Conservation (phyloP, 2,888 invertebrate species). For the Flexamia atlantica region DNA sequence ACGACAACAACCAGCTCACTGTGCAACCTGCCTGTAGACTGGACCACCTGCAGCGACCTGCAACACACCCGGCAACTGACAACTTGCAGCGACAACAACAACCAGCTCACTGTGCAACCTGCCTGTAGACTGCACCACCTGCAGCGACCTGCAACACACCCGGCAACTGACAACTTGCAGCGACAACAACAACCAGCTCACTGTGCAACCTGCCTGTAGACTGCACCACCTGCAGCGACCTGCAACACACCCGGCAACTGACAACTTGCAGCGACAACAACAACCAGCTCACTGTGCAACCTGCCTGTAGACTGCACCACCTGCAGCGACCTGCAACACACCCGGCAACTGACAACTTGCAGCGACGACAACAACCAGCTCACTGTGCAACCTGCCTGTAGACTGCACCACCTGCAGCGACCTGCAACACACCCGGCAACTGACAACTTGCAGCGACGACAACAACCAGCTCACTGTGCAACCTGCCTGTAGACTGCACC, state of each 20-base stretch:
- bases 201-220: constrained; percentile 83
- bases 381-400: constrained; percentile 83
- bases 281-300: constrained; percentile 75
- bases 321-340: constrained; percentile 83
- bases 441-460: constrained; percentile 87
- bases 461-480: constrained; percentile 73
- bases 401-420: constrained; percentile 87
- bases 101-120: constrained; percentile 75
- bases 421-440: constrained; percentile 80
- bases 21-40: constrained; percentile 82
- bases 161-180: too few relatives aligned
- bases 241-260: constrained; percentile 79
- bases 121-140: constrained; percentile 86
- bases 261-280: constrained; percentile 86
- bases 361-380: too few relatives aligned
- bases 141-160: constrained; percentile 81
- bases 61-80: constrained; percentile 79
- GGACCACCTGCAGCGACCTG: constrained; percentile 88
- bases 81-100: constrained; percentile 86
- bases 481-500: constrained; percentile 85
- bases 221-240: constrained; percentile 87
- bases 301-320: constrained; percentile 85
- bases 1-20: constrained; percentile 85
- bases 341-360: too few relatives aligned
- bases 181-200: too few relatives aligned